Percentiles rank a stretch among this genome's conserved stretches.
Conservation (phyloP, 2,888 invertebrate genomes). For the Campoplex capitator region DNA sequence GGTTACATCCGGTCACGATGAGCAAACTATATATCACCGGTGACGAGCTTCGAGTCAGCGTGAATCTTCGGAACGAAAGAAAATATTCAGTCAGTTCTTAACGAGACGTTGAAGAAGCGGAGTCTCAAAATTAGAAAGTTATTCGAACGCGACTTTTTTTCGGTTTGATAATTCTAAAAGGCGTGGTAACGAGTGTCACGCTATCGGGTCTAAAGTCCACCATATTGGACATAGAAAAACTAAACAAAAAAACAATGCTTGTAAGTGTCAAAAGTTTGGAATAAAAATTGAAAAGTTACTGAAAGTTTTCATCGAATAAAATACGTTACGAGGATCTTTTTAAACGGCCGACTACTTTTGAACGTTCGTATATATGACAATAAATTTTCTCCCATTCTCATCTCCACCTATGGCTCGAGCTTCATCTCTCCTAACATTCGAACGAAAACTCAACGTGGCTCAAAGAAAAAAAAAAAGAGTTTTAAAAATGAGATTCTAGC, state of each 20-base stretch:
- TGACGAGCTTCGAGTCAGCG: background rate
- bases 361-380: background rate
- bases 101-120: background rate
- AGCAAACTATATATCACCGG: background rate
- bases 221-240: background rate
- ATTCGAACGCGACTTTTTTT: background rate
- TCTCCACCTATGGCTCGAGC: slow-evolving; percentile 5
- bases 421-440: slow-evolving; percentile 22
- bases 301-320: background rate
- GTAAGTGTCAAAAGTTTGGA: background rate
- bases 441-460: slow-evolving; percentile 17
- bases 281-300: background rate
- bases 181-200: background rate
- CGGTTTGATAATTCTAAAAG: background rate
- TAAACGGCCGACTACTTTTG: background rate
- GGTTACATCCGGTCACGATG: background rate
- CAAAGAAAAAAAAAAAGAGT: background rate
- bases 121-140: background rate
- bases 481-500: slow-evolving; percentile 13
- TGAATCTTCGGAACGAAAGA: background rate
- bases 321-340: background rate
- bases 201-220: background rate
- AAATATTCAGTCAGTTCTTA: background rate
- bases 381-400: slow-evolving; percentile 21
- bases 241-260: background rate